Evolutionary conservation across 2,888 invertebrate genomes (phyloP).

Genomic region (Drosophila formosana): DNA sequence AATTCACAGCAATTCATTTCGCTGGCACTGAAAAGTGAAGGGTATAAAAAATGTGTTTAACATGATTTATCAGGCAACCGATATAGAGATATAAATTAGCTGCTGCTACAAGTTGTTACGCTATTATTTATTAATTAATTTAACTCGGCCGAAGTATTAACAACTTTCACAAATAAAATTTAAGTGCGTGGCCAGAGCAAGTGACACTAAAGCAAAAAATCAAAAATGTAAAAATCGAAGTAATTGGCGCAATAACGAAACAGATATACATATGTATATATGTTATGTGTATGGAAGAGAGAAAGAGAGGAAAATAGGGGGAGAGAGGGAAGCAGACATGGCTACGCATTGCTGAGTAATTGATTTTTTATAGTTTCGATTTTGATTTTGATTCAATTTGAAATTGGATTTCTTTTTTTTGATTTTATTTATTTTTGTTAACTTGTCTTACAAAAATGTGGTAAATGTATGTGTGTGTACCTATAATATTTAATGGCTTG

Average conservation of each 20-base stretch:
- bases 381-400: constrained; percentile 60
- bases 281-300: neutral
- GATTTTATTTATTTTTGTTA: constrained; percentile 19
- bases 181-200: constrained; percentile 48
- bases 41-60: constrained; percentile 26
- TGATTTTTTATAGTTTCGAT: constrained; percentile 67
- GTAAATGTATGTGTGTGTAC: constrained; percentile 21
- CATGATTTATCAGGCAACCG: constrained; percentile 32
- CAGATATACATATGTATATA: neutral
- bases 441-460: constrained; percentile 31
- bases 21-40: constrained; percentile 41
- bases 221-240: constrained; percentile 25
- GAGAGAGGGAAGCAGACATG: constrained; percentile 2
- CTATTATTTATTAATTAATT: constrained; percentile 57
- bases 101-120: constrained; percentile 36
- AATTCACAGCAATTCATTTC: constrained; percentile 28
- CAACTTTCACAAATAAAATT: constrained; percentile 59
- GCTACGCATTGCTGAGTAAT: constrained; percentile 70
- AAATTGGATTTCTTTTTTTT: constrained; percentile 49
- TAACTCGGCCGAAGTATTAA: constrained; percentile 29
- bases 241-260: constrained; percentile 26
- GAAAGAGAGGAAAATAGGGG: neutral
- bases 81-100: constrained; percentile 29
- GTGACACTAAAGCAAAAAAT: constrained; percentile 28
- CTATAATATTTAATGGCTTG: constrained; percentile 67